phyloP scores from a whole-genome alignment of 2,113 vertebrate genomes.

The Peucedramus taeniatus region DNA sequence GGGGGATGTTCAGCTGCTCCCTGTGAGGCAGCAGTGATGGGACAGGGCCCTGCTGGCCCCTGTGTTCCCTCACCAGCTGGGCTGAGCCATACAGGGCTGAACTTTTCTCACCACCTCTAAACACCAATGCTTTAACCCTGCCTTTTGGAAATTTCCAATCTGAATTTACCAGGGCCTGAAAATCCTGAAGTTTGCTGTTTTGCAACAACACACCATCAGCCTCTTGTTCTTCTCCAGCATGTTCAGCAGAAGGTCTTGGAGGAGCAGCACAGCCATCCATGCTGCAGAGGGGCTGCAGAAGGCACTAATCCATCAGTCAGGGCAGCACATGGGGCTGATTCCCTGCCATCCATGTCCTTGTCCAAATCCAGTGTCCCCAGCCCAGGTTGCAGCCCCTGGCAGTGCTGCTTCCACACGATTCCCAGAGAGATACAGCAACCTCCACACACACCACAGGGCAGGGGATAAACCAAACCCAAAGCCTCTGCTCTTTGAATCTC shows the following conservation, averaged over 20 bases:
- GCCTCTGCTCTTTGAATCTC: neutral
- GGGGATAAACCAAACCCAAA: neutral
- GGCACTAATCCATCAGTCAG: neutral
- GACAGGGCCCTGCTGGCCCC: neutral
- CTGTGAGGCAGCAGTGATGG: neutral
- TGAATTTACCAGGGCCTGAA: neutral
- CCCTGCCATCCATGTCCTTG: neutral
- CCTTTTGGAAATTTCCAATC: neutral
- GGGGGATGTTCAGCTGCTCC: neutral
- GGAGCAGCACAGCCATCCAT: accelerated
- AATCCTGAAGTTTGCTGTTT: neutral
- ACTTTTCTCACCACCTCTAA: neutral
- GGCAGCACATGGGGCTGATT: neutral
- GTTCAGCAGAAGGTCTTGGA: neutral
- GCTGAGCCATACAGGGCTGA: accelerated
- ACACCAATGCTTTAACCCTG: neutral
- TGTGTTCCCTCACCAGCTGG: neutral
- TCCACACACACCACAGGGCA: accelerated
- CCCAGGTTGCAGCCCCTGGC: neutral
- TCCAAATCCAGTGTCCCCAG: accelerated
- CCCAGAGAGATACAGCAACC: neutral
- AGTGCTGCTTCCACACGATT: neutral
- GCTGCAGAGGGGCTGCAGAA: neutral
- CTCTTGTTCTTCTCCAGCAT: neutral
- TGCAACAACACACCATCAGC: neutral